Conservation (phyloP, 2,797 vertebrate genomes). For the Mustela erminea region DNA sequence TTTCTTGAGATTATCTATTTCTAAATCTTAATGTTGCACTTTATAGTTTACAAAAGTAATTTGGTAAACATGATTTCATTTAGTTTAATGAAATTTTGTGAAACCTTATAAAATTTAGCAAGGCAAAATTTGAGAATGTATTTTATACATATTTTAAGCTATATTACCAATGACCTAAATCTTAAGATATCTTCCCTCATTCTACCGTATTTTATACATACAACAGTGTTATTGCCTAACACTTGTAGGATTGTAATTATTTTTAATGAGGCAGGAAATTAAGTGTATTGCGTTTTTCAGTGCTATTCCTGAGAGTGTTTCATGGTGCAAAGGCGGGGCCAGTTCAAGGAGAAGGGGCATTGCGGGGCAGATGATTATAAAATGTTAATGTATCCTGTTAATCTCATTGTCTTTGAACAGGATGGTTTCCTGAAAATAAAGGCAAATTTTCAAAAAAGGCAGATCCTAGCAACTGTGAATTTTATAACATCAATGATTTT, state of each 20-base stretch:
- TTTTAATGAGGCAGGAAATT: constrained; percentile 40
- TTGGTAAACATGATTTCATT: constrained; percentile 46
- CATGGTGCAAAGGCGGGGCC: background rate
- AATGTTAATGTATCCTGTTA: background rate
- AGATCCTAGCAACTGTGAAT: background rate
- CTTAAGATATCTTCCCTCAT: background rate
- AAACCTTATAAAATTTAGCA: background rate
- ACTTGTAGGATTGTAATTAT: constrained; percentile 22
- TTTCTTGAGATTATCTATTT: constrained; percentile 30
- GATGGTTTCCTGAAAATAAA: background rate
- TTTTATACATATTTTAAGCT: constrained; percentile 14
- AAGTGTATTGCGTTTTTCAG: background rate
- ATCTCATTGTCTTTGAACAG: background rate
- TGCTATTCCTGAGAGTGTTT: background rate
- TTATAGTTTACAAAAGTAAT: constrained; percentile 1
- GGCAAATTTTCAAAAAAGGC: constrained; percentile 11
- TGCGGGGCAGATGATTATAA: background rate
- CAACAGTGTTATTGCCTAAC: background rate
- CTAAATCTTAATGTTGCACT: background rate
- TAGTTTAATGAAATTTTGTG: constrained; percentile 32
- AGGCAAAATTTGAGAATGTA: background rate
- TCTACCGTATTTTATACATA: background rate
- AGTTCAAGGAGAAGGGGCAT: background rate
- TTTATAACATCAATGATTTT: constrained; percentile 19
- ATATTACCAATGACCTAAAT: background rate